A percentile compares a stretch with the other conserved stretches of the same genome.
These are phyloP conservation scores for Andrena bicolor DNA, from an alignment of 2,888 invertebrate species.

Conservation along the genomic window DNA sequence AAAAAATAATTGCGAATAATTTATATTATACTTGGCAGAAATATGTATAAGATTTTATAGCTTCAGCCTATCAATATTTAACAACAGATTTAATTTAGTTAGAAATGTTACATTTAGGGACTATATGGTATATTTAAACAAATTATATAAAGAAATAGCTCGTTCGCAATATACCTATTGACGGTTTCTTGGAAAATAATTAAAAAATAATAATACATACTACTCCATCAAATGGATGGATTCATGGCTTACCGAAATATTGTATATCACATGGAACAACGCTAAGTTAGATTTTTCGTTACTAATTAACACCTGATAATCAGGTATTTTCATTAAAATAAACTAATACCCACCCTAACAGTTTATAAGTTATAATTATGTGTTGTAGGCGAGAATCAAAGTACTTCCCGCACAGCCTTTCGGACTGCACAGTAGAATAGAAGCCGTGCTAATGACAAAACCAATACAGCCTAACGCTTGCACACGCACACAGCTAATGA, in stretches of 20 bases:
- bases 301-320: neutral
- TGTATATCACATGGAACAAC: too few relatives aligned
- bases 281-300: neutral
- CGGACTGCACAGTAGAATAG: constrained; percentile 33
- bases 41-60: too few relatives aligned
- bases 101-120: neutral
- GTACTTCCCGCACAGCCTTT: constrained; percentile 24
- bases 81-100: neutral
- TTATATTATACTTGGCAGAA: too few relatives aligned
- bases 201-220: too few relatives aligned
- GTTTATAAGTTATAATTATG: constrained; percentile 21
- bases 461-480: constrained; percentile 40
- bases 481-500: constrained; percentile 45
- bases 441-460: constrained; percentile 56
- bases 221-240: too few relatives aligned
- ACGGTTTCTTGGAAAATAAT: too few relatives aligned
- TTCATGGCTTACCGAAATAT: too few relatives aligned
- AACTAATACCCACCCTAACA: neutral
- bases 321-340: neutral
- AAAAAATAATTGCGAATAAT: too few relatives aligned
- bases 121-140: neutral
- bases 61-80: neutral
- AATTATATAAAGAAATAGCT: too few relatives aligned
- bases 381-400: constrained; percentile 35
- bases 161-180: too few relatives aligned